Conservation (phyloP, 64 coral and sea anemone species). For the Dendronephthya gigantea region DNA sequence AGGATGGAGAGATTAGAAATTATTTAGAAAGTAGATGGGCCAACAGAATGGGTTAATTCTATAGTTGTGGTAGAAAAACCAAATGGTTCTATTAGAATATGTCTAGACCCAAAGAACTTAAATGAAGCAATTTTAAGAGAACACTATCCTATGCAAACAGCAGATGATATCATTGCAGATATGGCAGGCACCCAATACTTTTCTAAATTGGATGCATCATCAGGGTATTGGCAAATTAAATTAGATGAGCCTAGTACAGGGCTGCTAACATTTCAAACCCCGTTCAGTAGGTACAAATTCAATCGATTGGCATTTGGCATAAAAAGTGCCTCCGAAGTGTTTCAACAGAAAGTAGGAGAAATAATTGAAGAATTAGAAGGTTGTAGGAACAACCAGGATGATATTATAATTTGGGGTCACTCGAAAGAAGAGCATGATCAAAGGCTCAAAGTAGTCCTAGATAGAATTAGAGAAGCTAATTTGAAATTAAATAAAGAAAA, state of each 20-base stretch:
- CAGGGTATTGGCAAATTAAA: neutral
- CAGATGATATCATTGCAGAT: neutral
- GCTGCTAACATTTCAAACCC: neutral
- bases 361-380: too few relatives aligned
- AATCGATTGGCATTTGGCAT: neutral
- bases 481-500: neutral
- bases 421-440: neutral
- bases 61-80: neutral
- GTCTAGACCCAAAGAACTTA: neutral
- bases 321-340: neutral
- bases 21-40: neutral
- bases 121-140: neutral
- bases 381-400: too few relatives aligned
- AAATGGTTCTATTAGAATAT: neutral
- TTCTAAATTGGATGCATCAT: neutral
- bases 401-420: neutral
- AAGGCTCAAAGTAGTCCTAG: neutral
- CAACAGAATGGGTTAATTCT: constrained; percentile 1
- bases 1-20: neutral
- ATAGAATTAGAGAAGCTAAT: neutral
- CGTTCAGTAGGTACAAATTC: neutral
- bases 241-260: neutral
- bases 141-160: neutral
- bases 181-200: neutral
- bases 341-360: too few relatives aligned